Percentiles rank a stretch among this genome's conserved stretches.
Conservation (phyloP, 2,888 invertebrate genomes). For the Vandiemenella viatica region DNA sequence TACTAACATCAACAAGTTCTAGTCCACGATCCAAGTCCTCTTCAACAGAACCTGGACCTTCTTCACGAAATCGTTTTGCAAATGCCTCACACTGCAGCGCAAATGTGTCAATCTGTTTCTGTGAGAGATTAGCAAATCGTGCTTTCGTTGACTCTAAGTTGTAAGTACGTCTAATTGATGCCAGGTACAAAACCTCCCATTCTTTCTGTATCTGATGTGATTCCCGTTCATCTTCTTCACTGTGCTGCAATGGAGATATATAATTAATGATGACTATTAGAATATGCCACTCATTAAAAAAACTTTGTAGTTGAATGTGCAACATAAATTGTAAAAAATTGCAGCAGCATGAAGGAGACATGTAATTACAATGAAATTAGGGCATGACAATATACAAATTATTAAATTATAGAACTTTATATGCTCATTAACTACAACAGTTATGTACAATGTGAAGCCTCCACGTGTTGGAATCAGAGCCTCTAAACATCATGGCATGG, state of each 20-base stretch:
- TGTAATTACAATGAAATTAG: too few relatives aligned
- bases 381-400: too few relatives aligned
- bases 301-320: neutral
- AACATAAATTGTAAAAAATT: too few relatives aligned
- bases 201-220: constrained; percentile 45
- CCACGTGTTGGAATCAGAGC: too few relatives aligned
- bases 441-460: too few relatives aligned
- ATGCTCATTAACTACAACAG: too few relatives aligned
- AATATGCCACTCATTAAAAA: neutral
- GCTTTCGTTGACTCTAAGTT: constrained; percentile 68
- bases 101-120: constrained; percentile 57
- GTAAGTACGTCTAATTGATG: constrained; percentile 50
- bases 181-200: constrained; percentile 54
- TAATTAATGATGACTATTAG: too few relatives aligned
- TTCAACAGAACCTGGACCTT: constrained; percentile 70
- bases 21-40: constrained; percentile 60
- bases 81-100: constrained; percentile 44
- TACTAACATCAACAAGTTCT: constrained; percentile 44
- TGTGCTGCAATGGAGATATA: constrained; percentile 32
- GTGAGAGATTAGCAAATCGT: constrained; percentile 68
- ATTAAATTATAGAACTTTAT: too few relatives aligned
- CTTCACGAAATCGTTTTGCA: constrained; percentile 50
- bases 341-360: too few relatives aligned
- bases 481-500: too few relatives aligned
- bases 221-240: constrained; percentile 38